A percentile compares a stretch with the other conserved stretches of the same genome.
Conservation (phyloP, 92 coral and sea anemone species). For the Epizoanthus ramosus region DNA sequence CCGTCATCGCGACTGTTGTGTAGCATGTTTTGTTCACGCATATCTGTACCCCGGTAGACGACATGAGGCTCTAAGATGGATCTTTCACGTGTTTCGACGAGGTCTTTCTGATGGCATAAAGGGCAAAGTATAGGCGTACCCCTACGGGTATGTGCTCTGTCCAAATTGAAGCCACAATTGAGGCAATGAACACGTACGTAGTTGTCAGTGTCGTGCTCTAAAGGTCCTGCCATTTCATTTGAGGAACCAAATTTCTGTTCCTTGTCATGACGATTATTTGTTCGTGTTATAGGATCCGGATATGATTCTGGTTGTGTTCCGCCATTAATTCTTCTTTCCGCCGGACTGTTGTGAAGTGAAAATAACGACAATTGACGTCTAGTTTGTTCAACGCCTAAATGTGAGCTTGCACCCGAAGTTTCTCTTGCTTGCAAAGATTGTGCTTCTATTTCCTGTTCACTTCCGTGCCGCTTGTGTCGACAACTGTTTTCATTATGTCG, state of each 20-base stretch:
- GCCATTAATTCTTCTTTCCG: neutral
- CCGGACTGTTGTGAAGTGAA: no score
- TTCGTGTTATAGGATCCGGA: neutral
- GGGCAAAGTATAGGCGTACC: neutral
- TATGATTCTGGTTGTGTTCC: neutral
- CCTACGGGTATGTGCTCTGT: neutral
- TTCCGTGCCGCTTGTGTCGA: no score
- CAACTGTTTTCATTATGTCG: neutral
- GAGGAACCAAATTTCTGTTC: neutral
- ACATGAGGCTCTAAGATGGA: neutral
- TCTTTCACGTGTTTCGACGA: neutral
- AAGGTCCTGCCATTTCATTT: neutral
- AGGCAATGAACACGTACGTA: neutral
- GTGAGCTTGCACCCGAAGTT: no score
- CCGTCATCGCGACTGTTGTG: neutral
- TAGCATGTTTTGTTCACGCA: constrained; percentile 7
- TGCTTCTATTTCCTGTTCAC: no score
- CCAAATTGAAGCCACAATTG: neutral
- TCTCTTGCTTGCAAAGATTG: no score
- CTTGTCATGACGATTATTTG: neutral
- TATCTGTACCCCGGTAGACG: neutral
- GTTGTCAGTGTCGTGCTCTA: neutral
- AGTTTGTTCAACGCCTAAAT: no score
- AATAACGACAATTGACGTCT: no score
- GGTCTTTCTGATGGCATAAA: neutral